Conservation (phyloP, 2,797 vertebrate species). For the Distichodus sexfasciatus region DNA sequence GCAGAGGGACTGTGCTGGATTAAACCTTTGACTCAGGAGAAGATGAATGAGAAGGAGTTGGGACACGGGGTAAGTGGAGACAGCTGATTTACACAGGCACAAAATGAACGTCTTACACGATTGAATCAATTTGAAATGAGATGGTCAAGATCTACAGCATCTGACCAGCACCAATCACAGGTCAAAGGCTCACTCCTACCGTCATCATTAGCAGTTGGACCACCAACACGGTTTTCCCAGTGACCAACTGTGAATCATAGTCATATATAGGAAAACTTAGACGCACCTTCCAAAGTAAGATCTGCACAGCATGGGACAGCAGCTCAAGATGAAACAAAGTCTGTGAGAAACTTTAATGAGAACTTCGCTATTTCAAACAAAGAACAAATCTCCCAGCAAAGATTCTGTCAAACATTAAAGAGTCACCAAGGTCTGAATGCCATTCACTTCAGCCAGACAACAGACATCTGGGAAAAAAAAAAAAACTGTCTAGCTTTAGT, state of each 20-base stretch:
- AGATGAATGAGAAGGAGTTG: neutral
- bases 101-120: neutral
- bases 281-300: too few relatives aligned
- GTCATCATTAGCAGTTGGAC: neutral
- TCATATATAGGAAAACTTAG: neutral
- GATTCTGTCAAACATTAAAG: too few relatives aligned
- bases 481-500: neutral
- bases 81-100: constrained; percentile 3
- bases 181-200: neutral
- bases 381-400: too few relatives aligned
- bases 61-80: neutral
- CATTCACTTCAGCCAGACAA: too few relatives aligned
- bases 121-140: neutral
- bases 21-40: constrained; percentile 20
- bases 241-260: constrained; percentile 9
- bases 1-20: constrained; percentile 26
- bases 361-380: too few relatives aligned
- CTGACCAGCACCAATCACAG: neutral
- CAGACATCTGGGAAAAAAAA: too few relatives aligned
- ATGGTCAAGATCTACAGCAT: constrained; percentile 4
- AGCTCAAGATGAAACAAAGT: too few relatives aligned
- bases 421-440: too few relatives aligned
- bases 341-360: too few relatives aligned
- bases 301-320: too few relatives aligned
- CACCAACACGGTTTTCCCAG: neutral